Percentiles rank a stretch among this genome's conserved stretches.
These are phyloP conservation scores for Eutolmus rufibarbis DNA, from an alignment of 2,888 invertebrate species.

Conservation along the genomic window DNA sequence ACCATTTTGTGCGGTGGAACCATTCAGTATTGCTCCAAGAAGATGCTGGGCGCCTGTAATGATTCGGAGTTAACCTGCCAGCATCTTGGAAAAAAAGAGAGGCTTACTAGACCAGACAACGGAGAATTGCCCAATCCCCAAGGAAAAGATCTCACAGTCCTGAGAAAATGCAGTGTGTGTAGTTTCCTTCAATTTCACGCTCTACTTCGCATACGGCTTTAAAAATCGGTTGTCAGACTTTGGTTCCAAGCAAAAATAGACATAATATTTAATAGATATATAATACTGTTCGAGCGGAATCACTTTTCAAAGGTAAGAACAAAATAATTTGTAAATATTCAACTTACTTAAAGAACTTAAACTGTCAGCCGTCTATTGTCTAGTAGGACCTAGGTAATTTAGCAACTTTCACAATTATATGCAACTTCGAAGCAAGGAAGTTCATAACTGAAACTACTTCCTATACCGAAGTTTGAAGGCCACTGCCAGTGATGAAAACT, in stretches of 20 bases:
- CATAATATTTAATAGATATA: background rate
- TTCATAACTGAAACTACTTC: background rate
- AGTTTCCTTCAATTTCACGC: background rate
- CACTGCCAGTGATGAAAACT: background rate
- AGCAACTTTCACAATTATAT: background rate
- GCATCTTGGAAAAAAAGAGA: background rate
- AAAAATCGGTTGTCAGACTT: background rate
- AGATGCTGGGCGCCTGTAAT: background rate
- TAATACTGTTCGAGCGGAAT: background rate
- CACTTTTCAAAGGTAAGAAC: background rate
- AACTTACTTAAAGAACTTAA: background rate
- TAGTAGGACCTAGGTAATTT: background rate
- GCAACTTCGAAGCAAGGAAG: background rate
- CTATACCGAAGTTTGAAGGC: background rate
- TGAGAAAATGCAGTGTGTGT: background rate
- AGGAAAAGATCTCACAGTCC: background rate
- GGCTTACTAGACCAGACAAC: background rate
- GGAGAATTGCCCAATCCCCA: background rate
- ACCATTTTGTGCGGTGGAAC: background rate
- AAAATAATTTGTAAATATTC: background rate
- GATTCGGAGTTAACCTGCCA: background rate
- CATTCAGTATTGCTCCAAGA: background rate
- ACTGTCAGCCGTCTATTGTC: background rate
- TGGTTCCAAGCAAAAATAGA: background rate
- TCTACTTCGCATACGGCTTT: background rate